Percentiles rank a stretch among this genome's conserved stretches.
Evolutionary conservation across 2,888 invertebrate genomes (phyloP).

Genomic region (Cremastinae sp.): DNA sequence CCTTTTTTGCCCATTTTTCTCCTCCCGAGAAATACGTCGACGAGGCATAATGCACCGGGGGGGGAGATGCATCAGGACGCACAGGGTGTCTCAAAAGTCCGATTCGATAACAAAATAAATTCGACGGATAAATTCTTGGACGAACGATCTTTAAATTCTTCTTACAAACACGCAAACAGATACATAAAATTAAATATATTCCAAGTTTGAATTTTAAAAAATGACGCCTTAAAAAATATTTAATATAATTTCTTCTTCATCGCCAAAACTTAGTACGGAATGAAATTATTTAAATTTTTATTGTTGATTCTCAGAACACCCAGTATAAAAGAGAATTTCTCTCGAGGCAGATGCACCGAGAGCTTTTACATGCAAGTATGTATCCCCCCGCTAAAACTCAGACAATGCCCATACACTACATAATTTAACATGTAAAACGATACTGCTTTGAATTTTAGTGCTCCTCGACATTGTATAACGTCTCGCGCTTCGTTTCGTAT

Average conservation of each 20-base stretch:
- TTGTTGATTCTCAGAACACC: too few relatives aligned
- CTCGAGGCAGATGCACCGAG: background rate
- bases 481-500: background rate
- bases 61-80: background rate
- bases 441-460: background rate
- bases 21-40: slow-evolving; percentile 24
- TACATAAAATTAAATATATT: too few relatives aligned
- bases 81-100: background rate
- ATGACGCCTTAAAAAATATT: too few relatives aligned
- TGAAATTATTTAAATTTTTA: too few relatives aligned
- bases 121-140: too few relatives aligned
- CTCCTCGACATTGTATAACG: background rate
- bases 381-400: background rate
- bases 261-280: too few relatives aligned
- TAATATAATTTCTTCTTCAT: too few relatives aligned
- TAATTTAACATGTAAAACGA: slow-evolving; percentile 1
- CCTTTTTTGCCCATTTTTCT: background rate
- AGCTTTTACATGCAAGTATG: background rate
- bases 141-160: too few relatives aligned
- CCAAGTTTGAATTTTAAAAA: background rate
- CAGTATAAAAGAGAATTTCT: background rate
- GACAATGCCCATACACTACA: background rate
- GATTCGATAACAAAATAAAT: background rate
- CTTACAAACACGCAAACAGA: too few relatives aligned
- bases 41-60: slow-evolving; percentile 40